Evolutionary conservation across 2,888 invertebrate species (phyloP).

Genomic region (Periphyllus acericola): DNA sequence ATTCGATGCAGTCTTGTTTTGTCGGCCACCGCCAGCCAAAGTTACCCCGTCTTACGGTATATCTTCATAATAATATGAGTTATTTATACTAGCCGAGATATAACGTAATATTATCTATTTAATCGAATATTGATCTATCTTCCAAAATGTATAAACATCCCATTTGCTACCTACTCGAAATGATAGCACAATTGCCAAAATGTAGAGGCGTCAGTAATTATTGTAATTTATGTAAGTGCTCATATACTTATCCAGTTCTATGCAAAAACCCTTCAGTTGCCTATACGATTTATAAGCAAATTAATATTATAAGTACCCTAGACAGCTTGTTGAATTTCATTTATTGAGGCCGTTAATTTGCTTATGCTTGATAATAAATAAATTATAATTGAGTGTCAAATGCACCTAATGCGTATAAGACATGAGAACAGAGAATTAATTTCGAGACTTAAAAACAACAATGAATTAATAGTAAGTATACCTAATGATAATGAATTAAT

Average conservation of each 20-base stretch:
- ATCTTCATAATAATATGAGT: neutral
- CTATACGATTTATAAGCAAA: neutral
- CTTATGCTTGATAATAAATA: neutral
- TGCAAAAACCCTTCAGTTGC: neutral
- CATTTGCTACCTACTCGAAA: neutral
- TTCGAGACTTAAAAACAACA: too few relatives aligned
- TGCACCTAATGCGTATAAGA: too few relatives aligned
- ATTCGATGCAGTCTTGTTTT: neutral
- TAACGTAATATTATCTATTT: too few relatives aligned
- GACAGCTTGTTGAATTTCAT: constrained; percentile 15
- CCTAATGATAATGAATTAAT: too few relatives aligned
- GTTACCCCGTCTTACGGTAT: too few relatives aligned
- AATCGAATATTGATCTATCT: too few relatives aligned
- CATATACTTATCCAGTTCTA: neutral
- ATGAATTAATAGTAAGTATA: too few relatives aligned
- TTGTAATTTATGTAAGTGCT: constrained; percentile 21
- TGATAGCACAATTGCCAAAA: constrained; percentile 6
- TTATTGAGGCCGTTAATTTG: neutral
- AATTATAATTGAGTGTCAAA: neutral
- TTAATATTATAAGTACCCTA: neutral
- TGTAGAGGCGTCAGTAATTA: constrained; percentile 1
- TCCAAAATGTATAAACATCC: too few relatives aligned
- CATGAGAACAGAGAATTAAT: too few relatives aligned
- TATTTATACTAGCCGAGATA: neutral
- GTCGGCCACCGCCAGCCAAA: constrained; percentile 11